A percentile compares a stretch with the other conserved stretches of the same genome.
phyloP scores from a whole-genome alignment of 2,113 vertebrate species.

The Phyllostomus hastatus region DNA sequence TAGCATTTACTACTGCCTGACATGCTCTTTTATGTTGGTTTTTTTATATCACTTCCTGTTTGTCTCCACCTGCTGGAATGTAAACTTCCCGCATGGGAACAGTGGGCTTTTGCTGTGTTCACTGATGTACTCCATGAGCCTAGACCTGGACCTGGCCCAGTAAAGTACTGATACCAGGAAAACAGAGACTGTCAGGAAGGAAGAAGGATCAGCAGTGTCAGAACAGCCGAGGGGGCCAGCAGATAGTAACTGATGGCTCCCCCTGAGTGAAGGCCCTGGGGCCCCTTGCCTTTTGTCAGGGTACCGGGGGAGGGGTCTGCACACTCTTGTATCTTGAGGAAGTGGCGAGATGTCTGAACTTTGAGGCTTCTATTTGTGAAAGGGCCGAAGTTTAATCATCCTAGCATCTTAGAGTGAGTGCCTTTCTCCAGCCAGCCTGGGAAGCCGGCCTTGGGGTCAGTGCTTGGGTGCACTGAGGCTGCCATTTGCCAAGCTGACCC shows the following conservation, averaged over 20 bases:
- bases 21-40: background rate
- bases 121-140: background rate
- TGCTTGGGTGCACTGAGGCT: background rate
- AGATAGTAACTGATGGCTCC: background rate
- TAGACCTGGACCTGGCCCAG: background rate
- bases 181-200: background rate
- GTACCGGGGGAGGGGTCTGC: background rate
- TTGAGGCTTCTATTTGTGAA: background rate
- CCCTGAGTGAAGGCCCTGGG: background rate
- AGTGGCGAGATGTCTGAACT: background rate
- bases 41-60: background rate
- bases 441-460: background rate
- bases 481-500: background rate
- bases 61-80: background rate
- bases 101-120: background rate
- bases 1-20: background rate
- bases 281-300: background rate
- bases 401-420: background rate
- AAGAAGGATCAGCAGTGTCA: background rate
- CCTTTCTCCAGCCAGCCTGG: background rate
- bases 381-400: background rate
- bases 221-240: background rate
- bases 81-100: background rate
- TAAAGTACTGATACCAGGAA: background rate
- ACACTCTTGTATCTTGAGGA: background rate